These are phyloP conservation scores for Meandrusa payeni DNA, from an alignment of 2,888 invertebrate genomes.

Conservation along the genomic window DNA sequence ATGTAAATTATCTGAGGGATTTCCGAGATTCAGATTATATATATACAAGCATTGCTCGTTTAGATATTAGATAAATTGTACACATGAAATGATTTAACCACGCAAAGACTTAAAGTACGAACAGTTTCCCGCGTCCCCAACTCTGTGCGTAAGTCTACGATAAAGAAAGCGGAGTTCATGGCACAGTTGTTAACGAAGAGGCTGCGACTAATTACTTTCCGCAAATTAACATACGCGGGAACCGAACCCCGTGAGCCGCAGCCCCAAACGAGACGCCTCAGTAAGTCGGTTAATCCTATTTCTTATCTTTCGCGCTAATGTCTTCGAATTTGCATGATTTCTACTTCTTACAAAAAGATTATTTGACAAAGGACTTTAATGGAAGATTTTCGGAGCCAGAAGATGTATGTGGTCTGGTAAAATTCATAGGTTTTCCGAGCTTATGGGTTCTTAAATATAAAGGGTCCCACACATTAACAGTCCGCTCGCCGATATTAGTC, in stretches of 20 bases:
- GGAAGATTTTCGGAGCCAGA: background rate
- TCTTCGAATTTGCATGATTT: slow-evolving; percentile 67
- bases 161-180: slow-evolving; percentile 13
- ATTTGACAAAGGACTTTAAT: slow-evolving; percentile 26
- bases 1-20: no score
- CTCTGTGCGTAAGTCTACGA: background rate
- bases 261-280: slow-evolving; percentile 31
- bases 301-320: slow-evolving; percentile 76
- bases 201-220: slow-evolving; percentile 52
- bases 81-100: no score
- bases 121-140: no score
- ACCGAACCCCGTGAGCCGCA: slow-evolving; percentile 19
- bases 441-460: no score
- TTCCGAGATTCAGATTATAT: no score
- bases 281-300: slow-evolving; percentile 66
- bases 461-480: no score
- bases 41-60: no score
- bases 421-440: no score
- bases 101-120: no score
- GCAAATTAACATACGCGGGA: slow-evolving; percentile 50
- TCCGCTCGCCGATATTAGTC: no score
- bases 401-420: no score
- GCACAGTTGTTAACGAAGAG: slow-evolving; percentile 27
- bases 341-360: slow-evolving; percentile 50
- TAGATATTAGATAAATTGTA: no score